phyloP scores from a whole-genome alignment of 2,888 invertebrate genomes.

The Drosophila testacea region DNA sequence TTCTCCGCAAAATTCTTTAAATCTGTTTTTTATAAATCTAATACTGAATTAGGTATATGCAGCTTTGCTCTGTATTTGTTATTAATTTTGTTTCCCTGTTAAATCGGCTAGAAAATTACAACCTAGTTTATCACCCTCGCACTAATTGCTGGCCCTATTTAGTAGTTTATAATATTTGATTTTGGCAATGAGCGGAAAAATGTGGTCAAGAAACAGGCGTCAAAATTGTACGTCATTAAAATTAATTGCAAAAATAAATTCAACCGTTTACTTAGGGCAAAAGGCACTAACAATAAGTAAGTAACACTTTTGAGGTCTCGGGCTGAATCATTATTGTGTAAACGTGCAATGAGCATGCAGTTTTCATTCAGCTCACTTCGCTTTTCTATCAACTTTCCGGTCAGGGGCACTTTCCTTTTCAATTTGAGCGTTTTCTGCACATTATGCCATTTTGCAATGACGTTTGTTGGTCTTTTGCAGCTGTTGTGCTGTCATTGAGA shows the following conservation, averaged over 20 bases:
- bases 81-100: not conserved
- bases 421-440: constrained; percentile 54
- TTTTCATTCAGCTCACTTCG: constrained; percentile 37
- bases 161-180: constrained; percentile 15
- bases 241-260: constrained; percentile 48
- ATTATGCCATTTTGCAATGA: constrained; percentile 67
- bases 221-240: constrained; percentile 63
- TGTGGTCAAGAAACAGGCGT: constrained; percentile 8
- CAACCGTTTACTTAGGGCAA: constrained; percentile 23
- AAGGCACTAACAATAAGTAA: constrained; percentile 3
- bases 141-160: constrained; percentile 21
- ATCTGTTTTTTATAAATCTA: not conserved
- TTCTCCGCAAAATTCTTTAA: not conserved
- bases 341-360: constrained; percentile 69
- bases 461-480: constrained; percentile 33
- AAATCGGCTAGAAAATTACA: constrained; percentile 7
- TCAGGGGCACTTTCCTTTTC: constrained; percentile 79
- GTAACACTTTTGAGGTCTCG: constrained; percentile 17
- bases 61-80: not conserved
- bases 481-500: constrained; percentile 51
- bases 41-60: not conserved
- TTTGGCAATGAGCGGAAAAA: constrained; percentile 7
- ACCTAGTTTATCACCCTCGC: constrained; percentile 11
- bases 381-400: constrained; percentile 61
- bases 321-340: constrained; percentile 49